phyloP scores from a whole-genome alignment of 2,113 vertebrate species.

The Syngnathus scovelli region DNA sequence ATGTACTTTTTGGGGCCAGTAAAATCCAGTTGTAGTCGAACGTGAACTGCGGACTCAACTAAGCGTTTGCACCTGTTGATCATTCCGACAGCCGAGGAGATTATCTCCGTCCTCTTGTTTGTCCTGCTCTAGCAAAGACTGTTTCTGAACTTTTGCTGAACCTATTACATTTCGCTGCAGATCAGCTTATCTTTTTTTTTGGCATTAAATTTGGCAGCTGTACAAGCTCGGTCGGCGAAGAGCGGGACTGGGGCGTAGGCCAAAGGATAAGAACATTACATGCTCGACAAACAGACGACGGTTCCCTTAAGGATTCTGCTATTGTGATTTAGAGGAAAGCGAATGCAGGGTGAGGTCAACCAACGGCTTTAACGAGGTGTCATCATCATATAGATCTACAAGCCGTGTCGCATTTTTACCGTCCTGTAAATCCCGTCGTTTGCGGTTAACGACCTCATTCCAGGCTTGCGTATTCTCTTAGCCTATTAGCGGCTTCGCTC shows the following conservation, averaged over 20 bases:
- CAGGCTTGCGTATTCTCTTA: conserved; percentile 24
- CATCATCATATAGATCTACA: too few species aligned
- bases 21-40: conserved; percentile 21
- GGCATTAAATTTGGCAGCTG: neutral
- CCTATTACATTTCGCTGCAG: neutral
- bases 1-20: conserved; percentile 25
- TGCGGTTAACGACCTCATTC: conserved; percentile 45
- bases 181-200: neutral
- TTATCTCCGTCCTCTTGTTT: neutral
- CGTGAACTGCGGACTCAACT: conserved; percentile 9
- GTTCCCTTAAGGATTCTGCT: neutral
- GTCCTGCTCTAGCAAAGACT: neutral
- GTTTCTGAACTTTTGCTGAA: conserved; percentile 4
- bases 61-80: conserved; percentile 26
- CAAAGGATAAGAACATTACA: neutral
- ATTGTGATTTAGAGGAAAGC: neutral
- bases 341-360: neutral
- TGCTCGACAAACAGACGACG: neutral
- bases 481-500: conserved; percentile 5
- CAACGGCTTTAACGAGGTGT: neutral
- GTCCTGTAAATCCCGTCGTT: conserved; percentile 50
- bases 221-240: neutral
- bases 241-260: neutral
- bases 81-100: conserved; percentile 8
- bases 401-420: conserved; percentile 1